These are phyloP conservation scores for Pogonus chalceus DNA, from an alignment of 1,140 invertebrate genomes.

Conservation along the genomic window DNA sequence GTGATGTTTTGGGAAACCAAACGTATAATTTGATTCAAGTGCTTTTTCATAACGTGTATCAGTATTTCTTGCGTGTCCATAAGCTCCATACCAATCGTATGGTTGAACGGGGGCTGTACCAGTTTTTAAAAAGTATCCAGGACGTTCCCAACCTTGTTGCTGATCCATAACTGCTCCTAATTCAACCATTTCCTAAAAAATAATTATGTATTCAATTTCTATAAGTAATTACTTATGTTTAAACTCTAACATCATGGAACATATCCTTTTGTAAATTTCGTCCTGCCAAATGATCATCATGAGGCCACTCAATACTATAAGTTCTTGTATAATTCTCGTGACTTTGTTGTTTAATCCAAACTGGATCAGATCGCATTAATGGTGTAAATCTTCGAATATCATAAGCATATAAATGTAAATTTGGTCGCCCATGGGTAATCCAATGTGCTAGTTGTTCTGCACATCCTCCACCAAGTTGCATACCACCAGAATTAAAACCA, in stretches of 20 bases:
- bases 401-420: constrained; percentile 74
- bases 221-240: constrained; percentile 9
- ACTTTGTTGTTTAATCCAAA: constrained; percentile 69
- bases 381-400: constrained; percentile 71
- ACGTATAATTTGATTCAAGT: constrained; percentile 65
- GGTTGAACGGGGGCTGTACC: constrained; percentile 43
- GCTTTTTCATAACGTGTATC: constrained; percentile 56
- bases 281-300: constrained; percentile 76
- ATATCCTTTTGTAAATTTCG: constrained; percentile 59
- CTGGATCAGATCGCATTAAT: constrained; percentile 51
- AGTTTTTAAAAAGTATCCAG: constrained; percentile 54
- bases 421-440: constrained; percentile 70
- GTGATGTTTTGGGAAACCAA: constrained; percentile 70
- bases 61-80: constrained; percentile 52
- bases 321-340: constrained; percentile 83
- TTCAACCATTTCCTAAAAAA: constrained; percentile 47
- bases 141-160: constrained; percentile 76
- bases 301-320: constrained; percentile 72
- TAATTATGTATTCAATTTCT: constrained; percentile 15
- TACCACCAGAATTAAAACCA: constrained; percentile 81
- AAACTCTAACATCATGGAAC: constrained; percentile 49
- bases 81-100: constrained; percentile 79
- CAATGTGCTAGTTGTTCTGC: constrained; percentile 75
- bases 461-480: constrained; percentile 82
- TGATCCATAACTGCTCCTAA: constrained; percentile 77